These are phyloP conservation scores for Coracias cyanogaster DNA, from an alignment of 2,797 vertebrate species.

Conservation along the genomic window DNA sequence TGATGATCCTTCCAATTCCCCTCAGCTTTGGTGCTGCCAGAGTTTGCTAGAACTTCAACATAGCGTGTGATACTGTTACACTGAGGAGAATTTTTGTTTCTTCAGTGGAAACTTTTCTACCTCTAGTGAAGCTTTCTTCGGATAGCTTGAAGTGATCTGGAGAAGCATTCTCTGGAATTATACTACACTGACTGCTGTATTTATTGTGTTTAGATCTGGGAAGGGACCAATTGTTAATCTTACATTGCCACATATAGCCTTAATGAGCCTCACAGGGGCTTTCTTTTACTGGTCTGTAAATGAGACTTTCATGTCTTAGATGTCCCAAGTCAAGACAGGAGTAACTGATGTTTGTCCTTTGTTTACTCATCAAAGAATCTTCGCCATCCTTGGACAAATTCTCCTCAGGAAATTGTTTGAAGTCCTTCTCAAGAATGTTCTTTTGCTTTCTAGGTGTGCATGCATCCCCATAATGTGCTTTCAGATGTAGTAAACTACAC, in stretches of 20 bases:
- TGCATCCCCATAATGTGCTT: conserved; percentile 94
- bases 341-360: not conserved
- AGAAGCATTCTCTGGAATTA: not conserved
- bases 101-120: not conserved
- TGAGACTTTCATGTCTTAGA: not conserved
- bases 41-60: not conserved
- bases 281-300: not conserved
- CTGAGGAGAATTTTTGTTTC: not conserved
- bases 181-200: not conserved
- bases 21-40: not conserved
- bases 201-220: not conserved
- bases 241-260: not conserved
- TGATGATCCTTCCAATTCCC: not conserved
- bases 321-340: not conserved
- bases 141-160: not conserved
- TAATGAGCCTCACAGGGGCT: not conserved
- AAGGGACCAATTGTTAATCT: not conserved
- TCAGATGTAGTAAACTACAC: conserved; percentile 97
- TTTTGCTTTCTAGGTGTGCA: conserved; percentile 88
- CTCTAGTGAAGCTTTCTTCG: fast-evolving
- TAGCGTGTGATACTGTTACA: not conserved
- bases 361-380: not conserved
- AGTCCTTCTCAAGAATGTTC: not conserved
- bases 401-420: not conserved
- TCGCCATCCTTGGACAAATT: not conserved